Evolutionary conservation across 2,113 vertebrate species (phyloP).

Genomic region (Dromas ardeola): DNA sequence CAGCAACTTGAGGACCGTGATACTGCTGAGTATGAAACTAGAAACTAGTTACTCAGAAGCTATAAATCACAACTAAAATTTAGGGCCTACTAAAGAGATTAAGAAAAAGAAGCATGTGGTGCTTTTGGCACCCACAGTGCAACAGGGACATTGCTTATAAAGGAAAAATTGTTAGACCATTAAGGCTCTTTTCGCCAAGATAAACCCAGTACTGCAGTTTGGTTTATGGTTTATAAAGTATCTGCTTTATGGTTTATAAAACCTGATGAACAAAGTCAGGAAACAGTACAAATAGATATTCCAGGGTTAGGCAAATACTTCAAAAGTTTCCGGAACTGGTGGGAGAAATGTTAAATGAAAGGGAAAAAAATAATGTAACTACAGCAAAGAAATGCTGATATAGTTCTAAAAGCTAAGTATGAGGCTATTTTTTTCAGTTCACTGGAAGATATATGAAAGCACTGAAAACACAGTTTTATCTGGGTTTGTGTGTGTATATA

Average conservation of each 20-base stretch:
- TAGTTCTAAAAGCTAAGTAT: background rate
- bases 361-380: background rate
- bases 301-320: conserved; percentile 5
- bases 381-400: background rate
- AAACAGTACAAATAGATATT: conserved; percentile 7
- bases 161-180: conserved; percentile 38
- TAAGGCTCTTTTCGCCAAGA: background rate
- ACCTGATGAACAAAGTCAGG: background rate
- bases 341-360: background rate
- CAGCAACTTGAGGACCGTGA: conserved; percentile 30
- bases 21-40: conserved; percentile 30
- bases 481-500: background rate
- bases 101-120: conserved; percentile 9
- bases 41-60: conserved; percentile 28
- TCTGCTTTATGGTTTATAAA: conserved; percentile 31
- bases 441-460: background rate
- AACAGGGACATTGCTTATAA: conserved; percentile 6
- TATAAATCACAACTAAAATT: conserved; percentile 32
- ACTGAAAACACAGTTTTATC: background rate
- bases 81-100: conserved; percentile 29
- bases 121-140: background rate
- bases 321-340: background rate
- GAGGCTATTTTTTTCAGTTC: background rate
- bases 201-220: background rate
- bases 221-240: conserved; percentile 1